phyloP scores from a whole-genome alignment of 2,113 vertebrate genomes.

The Phyllostomus hastatus region DNA sequence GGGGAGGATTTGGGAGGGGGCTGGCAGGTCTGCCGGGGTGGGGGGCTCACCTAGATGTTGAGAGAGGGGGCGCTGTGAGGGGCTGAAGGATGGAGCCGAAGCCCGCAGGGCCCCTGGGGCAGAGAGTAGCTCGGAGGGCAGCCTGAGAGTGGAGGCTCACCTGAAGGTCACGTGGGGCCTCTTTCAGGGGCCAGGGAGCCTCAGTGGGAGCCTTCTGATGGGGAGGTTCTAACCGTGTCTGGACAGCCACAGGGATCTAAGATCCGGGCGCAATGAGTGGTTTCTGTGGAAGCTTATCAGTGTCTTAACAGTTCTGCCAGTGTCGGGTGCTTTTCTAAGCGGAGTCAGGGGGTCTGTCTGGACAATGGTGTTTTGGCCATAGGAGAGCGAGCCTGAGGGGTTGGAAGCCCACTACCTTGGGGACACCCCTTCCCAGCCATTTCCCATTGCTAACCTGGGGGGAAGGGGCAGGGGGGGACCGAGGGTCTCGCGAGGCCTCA shows the following conservation, averaged over 20 bases:
- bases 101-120: neutral
- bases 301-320: neutral
- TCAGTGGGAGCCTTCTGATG: neutral
- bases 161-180: neutral
- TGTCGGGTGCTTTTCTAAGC: neutral
- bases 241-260: neutral
- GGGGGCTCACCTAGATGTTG: neutral
- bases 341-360: neutral
- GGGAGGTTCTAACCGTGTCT: neutral
- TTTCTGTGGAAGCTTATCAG: neutral
- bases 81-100: neutral
- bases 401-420: neutral
- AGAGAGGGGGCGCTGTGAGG: neutral
- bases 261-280: neutral
- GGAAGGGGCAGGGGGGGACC: constrained; percentile 70
- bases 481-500: constrained; percentile 76
- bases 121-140: neutral
- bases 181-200: neutral
- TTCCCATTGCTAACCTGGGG: constrained; percentile 77
- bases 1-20: neutral
- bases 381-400: neutral
- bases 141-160: neutral
- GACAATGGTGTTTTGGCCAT: neutral
- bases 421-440: constrained; percentile 63
- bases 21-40: neutral